Base-by-base conservation (phyloP, 2,113 vertebrate species). In the Centropristis striata region DNA sequence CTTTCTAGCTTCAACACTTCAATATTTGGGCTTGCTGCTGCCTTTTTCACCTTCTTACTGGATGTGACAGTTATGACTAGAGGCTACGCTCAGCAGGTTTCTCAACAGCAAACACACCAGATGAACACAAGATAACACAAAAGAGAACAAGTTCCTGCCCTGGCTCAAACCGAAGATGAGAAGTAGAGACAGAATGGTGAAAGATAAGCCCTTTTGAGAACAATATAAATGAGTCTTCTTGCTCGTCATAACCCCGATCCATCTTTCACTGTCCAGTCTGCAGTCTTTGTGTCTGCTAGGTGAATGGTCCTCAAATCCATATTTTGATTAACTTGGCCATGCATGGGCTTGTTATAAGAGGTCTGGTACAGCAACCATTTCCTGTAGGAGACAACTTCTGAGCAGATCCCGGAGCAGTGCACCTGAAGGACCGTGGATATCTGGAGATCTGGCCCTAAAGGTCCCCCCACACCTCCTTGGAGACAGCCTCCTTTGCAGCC, bases 51-150 rank as follows among this genome's bases (percentile, higher is more conserved):
- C 32, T 36, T 36, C 57, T 28, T 78, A 63, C 47, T 67, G 23
- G 16, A 36, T 71, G 42, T 59, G 89, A 71, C 87, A 59, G 92
- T 92, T 92, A 46, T 76, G 78, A 77, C 91, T 68, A 2, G 25
- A 87, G 84, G 89, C 83, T 42, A 78, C 32, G 10, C 58, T 75
- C 25, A 27, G 85, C 86, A 82, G 79, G 71, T 86, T 91, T 84
- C 78, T 75, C 76, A 83, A 91, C 66, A 69, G 58, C 86, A 50
- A 36, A 78, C 61, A 85, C 66, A 77, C 60, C 74, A 71, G 51
- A 50, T 73, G 75, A 87, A 86, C 60, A 79, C 58, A 71, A 70
- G 80, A 83, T 71, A 59, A 86, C 58, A 71, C 53, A 75, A 82
- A 84, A 41, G 57, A 78, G 66, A 85, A 83, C 66, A 80, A 81